A percentile compares a stretch with the other conserved stretches of the same genome.
Conservation (phyloP, 2,113 vertebrate species). For the Cephalopholis sonnerati region DNA sequence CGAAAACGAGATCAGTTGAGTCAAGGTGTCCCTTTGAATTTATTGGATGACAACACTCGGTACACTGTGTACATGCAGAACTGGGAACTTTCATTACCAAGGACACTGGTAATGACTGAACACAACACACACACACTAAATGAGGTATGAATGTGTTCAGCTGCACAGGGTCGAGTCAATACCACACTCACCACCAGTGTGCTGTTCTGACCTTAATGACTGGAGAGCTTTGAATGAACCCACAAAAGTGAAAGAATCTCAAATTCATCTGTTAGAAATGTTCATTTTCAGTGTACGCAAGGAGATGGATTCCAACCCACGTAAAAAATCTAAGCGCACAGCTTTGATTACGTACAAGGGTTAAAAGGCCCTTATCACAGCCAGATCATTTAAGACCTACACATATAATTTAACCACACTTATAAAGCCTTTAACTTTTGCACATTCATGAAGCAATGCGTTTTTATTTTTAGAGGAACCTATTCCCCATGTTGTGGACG, state of each 20-base stretch:
- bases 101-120: slow-evolving; percentile 20
- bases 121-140: slow-evolving; percentile 3
- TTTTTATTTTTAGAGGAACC: not conserved
- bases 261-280: not conserved
- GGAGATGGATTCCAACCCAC: too few relatives aligned
- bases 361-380: too few relatives aligned
- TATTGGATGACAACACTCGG: slow-evolving; percentile 27
- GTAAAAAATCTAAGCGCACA: too few relatives aligned
- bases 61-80: not conserved
- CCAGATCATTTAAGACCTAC: too few relatives aligned
- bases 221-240: not conserved
- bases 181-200: not conserved
- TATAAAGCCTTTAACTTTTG: not conserved
- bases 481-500: not conserved
- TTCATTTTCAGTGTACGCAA: not conserved
- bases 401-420: too few relatives aligned
- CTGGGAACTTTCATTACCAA: slow-evolving; percentile 16
- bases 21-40: slow-evolving; percentile 43
- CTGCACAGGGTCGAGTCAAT: not conserved
- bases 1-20: slow-evolving; percentile 9
- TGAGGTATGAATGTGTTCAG: slow-evolving; percentile 5
- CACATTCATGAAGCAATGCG: not conserved
- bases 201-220: not conserved
- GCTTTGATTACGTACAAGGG: too few relatives aligned
- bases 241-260: not conserved